Percentiles rank a stretch among this genome's conserved stretches.
Conservation (phyloP, 2,797 vertebrate genomes). For the Lepilemur ruficaudatus region DNA sequence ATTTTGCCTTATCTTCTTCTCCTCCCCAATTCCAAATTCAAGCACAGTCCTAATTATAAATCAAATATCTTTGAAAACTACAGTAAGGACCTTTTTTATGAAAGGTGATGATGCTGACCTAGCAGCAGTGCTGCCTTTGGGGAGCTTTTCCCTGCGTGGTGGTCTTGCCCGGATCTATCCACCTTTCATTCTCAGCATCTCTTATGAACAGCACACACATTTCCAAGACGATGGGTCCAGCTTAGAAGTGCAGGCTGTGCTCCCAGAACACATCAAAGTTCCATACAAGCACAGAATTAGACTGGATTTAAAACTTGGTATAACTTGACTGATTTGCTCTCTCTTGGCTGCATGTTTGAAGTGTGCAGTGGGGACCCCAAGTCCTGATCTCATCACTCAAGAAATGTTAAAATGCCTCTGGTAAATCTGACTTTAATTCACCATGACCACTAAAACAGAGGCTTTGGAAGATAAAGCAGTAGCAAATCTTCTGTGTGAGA, state of each 20-base stretch:
- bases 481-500: neutral
- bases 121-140: neutral
- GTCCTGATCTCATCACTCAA: neutral
- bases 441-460: neutral
- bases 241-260: neutral
- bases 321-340: constrained; percentile 21
- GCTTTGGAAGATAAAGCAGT: neutral
- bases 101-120: neutral
- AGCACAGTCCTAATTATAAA: neutral
- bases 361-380: neutral
- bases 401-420: constrained; percentile 26
- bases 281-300: neutral
- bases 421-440: constrained; percentile 35
- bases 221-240: neutral
- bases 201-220: neutral
- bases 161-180: neutral
- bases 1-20: neutral
- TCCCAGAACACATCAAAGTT: neutral
- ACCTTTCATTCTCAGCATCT: neutral
- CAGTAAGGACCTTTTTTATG: neutral
- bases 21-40: neutral
- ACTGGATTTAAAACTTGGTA: neutral
- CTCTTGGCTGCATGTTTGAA: neutral
- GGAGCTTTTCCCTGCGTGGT: neutral
- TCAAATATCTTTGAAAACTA: neutral